Evolutionary conservation across 2,113 vertebrate genomes (phyloP), one percentile per base, ranked within the genome.

Genomic region (Mastomys natalensis): DNA sequence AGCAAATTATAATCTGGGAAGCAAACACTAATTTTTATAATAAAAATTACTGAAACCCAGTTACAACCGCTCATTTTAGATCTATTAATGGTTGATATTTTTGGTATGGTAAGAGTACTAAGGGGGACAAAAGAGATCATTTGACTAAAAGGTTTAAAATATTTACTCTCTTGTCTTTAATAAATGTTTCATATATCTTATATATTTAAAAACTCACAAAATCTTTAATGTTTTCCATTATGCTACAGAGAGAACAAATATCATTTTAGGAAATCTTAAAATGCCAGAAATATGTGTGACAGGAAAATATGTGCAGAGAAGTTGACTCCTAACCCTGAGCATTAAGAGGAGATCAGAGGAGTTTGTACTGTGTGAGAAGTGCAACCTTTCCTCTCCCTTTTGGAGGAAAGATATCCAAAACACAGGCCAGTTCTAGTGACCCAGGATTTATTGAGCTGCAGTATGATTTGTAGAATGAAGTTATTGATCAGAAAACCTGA

Each of bases 261-360:
- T 17, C 31, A 85, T 90, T 48, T 73, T 29, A 58, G 64, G 22
- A 96, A 87, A 92, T 87, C 24, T 95, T 91, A 77, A 95, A 95
- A 60, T 87, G 3, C 1, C 40, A 86, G 77, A 86, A 87, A 34
- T 40, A 3, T 37, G 16, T 84, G 3, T 1, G 70, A 76, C 13
- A 73, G 87, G 80, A 81, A 64, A 45, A 62, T 2, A 62, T 58
- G 45, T 77, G 34, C 89, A 8, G n/a, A 64, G 48, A 92, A 77
- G 82, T 34, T 86, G 9, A 29, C 22, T 88, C 86, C 40, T 64
- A 92, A 76, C 17, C 6, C 13, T 86, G 92, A 86, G 5, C n/a
- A 58, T 78, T 66, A 72, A 94, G 60, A 84, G 66, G n/a, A 31
- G 15, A 64, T 51, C 80, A 45, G 95, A 93, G 17, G 77, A 72